phyloP scores from a whole-genome alignment of 2,888 invertebrate species.

The Epirrita christyi region DNA sequence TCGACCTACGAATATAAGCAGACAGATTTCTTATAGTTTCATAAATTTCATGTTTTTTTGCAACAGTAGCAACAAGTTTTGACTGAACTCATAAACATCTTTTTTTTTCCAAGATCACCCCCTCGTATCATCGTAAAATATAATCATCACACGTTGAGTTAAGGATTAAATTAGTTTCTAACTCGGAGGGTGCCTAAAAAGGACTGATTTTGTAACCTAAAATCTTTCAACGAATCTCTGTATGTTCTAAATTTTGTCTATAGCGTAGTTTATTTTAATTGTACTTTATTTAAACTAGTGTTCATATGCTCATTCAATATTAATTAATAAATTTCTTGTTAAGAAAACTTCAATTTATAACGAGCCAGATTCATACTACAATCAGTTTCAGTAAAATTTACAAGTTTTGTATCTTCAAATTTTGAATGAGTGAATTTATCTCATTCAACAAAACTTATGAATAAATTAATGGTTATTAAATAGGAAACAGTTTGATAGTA shows the following conservation, averaged over 20 bases:
- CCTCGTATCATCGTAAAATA: slow-evolving; percentile 26
- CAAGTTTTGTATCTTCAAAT: no score
- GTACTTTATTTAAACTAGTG: slow-evolving; percentile 14
- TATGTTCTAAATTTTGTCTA: slow-evolving; percentile 27
- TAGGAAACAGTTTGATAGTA: no score
- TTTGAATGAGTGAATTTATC: no score
- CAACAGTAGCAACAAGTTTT: not conserved
- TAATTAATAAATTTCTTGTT: slow-evolving; percentile 18
- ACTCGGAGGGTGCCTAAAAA: slow-evolving; percentile 39
- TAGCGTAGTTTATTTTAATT: slow-evolving; percentile 8
- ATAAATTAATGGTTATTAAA: no score
- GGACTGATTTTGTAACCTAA: slow-evolving; percentile 40
- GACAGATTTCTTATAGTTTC: no score
- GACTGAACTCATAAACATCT: slow-evolving; percentile 11
- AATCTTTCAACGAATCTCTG: slow-evolving; percentile 41
- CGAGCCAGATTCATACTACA: slow-evolving; percentile 8
- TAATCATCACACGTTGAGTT: slow-evolving; percentile 26
- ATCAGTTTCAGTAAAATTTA: not conserved
- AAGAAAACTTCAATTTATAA: not conserved
- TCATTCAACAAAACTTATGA: no score
- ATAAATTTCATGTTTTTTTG: no score
- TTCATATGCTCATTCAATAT: slow-evolving; percentile 16
- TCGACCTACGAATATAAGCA: not conserved
- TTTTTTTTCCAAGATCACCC: slow-evolving; percentile 1
- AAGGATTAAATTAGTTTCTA: slow-evolving; percentile 30